Percentiles rank a stretch among this genome's conserved stretches.
Evolutionary conservation across 2,888 invertebrate genomes (phyloP).

Genomic region (Neoitamus cyanurus): DNA sequence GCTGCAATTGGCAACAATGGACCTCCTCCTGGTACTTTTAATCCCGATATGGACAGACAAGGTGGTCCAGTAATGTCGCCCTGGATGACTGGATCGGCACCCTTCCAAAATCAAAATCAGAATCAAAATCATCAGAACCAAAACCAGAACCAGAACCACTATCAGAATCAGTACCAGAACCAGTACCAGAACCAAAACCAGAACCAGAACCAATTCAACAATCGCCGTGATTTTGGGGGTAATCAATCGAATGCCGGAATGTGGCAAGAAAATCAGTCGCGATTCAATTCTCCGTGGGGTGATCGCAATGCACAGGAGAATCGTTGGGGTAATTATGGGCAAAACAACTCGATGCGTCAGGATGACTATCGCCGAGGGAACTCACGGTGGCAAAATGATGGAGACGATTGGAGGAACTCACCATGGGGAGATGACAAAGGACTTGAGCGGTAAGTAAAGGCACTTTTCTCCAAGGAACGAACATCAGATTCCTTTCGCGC

Average conservation of each 20-base stretch:
- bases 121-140: neutral
- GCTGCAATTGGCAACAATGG: conserved; percentile 60
- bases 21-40: neutral
- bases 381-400: neutral
- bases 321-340: conserved; percentile 11
- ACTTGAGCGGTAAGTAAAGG: conserved; percentile 5
- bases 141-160: neutral
- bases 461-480: neutral
- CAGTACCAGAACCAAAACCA: too few species aligned
- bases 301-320: conserved; percentile 13
- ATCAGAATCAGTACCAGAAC: too few species aligned
- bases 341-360: neutral
- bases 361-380: neutral
- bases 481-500: neutral
- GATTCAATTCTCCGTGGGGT: neutral
- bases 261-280: neutral
- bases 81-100: conserved; percentile 19
- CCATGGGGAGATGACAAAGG: neutral
- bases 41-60: neutral
- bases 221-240: neutral
- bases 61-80: neutral
- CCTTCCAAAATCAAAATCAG: conserved; percentile 9
- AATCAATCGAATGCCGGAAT: neutral
- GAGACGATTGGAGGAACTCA: neutral
- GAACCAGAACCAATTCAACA: neutral